Base-by-base conservation (phyloP, 2,888 invertebrate species). In the Drosophila rellima region DNA sequence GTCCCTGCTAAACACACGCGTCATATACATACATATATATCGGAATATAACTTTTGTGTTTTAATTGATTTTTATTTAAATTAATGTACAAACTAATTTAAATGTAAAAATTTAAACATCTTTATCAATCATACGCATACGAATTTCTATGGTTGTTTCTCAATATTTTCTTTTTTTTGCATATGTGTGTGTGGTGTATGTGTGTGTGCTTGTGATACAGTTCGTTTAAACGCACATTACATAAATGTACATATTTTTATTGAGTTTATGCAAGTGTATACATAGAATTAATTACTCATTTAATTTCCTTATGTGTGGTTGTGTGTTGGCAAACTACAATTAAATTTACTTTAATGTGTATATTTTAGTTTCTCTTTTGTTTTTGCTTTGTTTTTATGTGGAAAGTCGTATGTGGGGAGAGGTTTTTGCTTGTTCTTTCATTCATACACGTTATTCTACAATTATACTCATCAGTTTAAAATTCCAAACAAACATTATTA, bases 11-110 rank as follows among this genome's bases (percentile, higher is more conserved):
- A 63, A 63, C 59, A 77, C 77, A 64, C 63, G 37, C 42, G 35
- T 45, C 44, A 54, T 33, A 61, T 61, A 54, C 63, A 45, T 29
- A 39, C 13, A 40, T 72, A 54, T 59, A 68, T 35, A 74, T 62
- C 44, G 54, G 18, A 55, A 39, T 63, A 50, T 77, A 45, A 42
- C 39, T 69, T 68, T 72, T 77, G 70, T 78, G 65, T 56, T 71
- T 72, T 77, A 89, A 89, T 87, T 89, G 88, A 79, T 80, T 87
- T 83, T 88, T 91, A 85, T 89, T 86, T 80, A 85, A 77, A 87
- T 91, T 82, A 90, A 84, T 91, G 82, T 91, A 91, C 91, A 91
- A 85, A 89, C 89, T 91, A 91, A 82, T 89, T 89, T 86, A 82
- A 82, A 76, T 90, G 87, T 85, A 90, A 88, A 86, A 85, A 80